phyloP scores from a whole-genome alignment of 1,140 invertebrate species.

The Hypsibius dujardini region DNA sequence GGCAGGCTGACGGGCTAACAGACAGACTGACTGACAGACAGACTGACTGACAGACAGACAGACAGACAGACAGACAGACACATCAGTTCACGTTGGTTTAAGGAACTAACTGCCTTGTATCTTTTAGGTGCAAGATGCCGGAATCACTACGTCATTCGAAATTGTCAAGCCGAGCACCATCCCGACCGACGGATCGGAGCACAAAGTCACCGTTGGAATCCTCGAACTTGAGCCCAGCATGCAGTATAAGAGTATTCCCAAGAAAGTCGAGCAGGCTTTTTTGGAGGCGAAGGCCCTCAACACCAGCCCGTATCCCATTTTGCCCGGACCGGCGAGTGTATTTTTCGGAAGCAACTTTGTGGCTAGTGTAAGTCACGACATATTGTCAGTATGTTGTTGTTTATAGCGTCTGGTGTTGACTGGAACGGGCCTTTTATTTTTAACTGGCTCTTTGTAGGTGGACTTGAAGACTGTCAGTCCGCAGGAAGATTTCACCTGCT shows the following conservation, averaged over 20 bases:
- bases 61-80: neutral
- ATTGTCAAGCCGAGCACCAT: slow-evolving; percentile 29
- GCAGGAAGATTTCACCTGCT: slow-evolving; percentile 32
- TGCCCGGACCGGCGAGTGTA: slow-evolving; percentile 32
- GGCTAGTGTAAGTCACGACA: slow-evolving; percentile 28
- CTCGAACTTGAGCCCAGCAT: slow-evolving; percentile 31
- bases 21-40: no score
- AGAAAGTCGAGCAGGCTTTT: slow-evolving; percentile 30
- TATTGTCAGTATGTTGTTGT: neutral
- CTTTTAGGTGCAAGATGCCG: slow-evolving; percentile 28
- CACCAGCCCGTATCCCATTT: slow-evolving; percentile 29
- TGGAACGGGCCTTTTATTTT: slow-evolving; percentile 18
- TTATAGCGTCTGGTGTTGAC: slow-evolving; percentile 17
- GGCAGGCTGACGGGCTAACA: no score
- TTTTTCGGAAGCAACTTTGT: slow-evolving; percentile 36
- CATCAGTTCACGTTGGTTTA: slow-evolving; percentile 10
- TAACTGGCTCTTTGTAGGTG: slow-evolving; percentile 25
- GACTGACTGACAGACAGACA: no score
- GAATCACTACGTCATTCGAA: slow-evolving; percentile 30
- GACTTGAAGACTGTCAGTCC: slow-evolving; percentile 30
- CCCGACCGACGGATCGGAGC: slow-evolving; percentile 29
- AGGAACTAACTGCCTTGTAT: neutral
- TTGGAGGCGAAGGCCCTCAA: slow-evolving; percentile 32
- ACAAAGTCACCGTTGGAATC: slow-evolving; percentile 32
- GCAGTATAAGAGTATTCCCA: slow-evolving; percentile 32